These are phyloP conservation scores for Mongoloraphidia duomilia DNA, from an alignment of 2,888 invertebrate species.

Conservation along the genomic window DNA sequence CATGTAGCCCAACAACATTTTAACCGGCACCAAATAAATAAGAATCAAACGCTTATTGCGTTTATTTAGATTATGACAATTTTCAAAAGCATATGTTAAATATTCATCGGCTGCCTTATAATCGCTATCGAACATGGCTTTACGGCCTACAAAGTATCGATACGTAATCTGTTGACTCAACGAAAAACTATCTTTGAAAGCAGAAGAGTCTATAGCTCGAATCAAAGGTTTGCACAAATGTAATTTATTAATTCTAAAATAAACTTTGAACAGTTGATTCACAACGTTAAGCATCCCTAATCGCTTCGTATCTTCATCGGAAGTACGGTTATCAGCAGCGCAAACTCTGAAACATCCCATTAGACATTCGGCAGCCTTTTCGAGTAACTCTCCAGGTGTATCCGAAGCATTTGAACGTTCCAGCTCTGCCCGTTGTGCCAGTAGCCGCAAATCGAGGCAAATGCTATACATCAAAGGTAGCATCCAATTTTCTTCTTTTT, in stretches of 20 bases:
- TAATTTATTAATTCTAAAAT: constrained; percentile 66
- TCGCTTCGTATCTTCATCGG: constrained; percentile 84
- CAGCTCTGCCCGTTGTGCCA: constrained; percentile 67
- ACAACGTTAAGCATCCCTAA: constrained; percentile 93
- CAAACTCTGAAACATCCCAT: constrained; percentile 91
- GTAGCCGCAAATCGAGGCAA: constrained; percentile 76
- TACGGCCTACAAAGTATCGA: constrained; percentile 91
- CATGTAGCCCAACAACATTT: constrained; percentile 92
- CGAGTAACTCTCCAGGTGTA: constrained; percentile 57
- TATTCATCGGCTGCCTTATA: constrained; percentile 87
- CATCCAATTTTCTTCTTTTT: constrained; percentile 94
- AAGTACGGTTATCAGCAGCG: constrained; percentile 83
- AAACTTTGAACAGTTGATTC: constrained; percentile 92
- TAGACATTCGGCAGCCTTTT: constrained; percentile 85
- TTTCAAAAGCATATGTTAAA: constrained; percentile 82
- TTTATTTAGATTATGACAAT: constrained; percentile 64
- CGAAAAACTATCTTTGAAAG: constrained; percentile 78
- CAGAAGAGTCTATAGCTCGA: constrained; percentile 87
- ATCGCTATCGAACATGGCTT: constrained; percentile 97
- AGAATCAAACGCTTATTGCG: constrained; percentile 87
- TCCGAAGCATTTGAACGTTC: constrained; percentile 33
- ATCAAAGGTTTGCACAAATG: constrained; percentile 89
- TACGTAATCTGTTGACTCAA: constrained; percentile 92
- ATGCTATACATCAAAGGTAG: constrained; percentile 84
- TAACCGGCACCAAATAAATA: constrained; percentile 90